Evolutionary conservation across 2,888 invertebrate species (phyloP), one percentile per base, ranked within the genome.

Genomic region (Phortica magna): DNA sequence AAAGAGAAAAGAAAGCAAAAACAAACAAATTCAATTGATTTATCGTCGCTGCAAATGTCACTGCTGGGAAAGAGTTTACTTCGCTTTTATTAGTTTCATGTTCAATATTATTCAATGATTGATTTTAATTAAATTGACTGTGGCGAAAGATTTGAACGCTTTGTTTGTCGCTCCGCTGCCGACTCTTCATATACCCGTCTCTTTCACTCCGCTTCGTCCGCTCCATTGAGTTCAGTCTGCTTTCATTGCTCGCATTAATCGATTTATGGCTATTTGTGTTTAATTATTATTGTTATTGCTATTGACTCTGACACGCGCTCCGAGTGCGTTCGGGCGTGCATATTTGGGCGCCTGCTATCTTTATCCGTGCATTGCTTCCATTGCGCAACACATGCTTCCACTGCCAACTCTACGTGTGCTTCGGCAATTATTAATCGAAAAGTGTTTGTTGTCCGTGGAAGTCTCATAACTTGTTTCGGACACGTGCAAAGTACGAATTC

Each of bases 41-140:
- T 88, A 88, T 87, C 82, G 85, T 79, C 87, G 85, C 85, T 74
- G 55, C 76, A 82, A 71, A 81, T 84, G 19, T 42, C 22, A 41
- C 10, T n/a, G 10, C 53, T 39, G 7, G 19, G 39, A 17, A 55
- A 19, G 19, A 17, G n/a, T 42, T 75, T 68, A 43, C 17, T 74
- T 53, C 41, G 22, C 14, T 22, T 43, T 71, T 81, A 71, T 14
- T 57, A 41, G 39, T 10, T 65, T 14, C 39, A 7, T 53, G 7
- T 42, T 10, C 53, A 70, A 31, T n/a, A 14, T 71, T 55, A 55
- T 67, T 53, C 39, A 43, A 57, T 75, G 75, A 59, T 75, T 67
- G 74, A 67, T 75, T 81, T 88, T 83, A 85, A 88, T 85, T 84
- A 83, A 85, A 83, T 79, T 78, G 81, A 78, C 78, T 85, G 77